Base-by-base conservation (phyloP, 2,113 vertebrate species). In the Climacteris rufus region DNA sequence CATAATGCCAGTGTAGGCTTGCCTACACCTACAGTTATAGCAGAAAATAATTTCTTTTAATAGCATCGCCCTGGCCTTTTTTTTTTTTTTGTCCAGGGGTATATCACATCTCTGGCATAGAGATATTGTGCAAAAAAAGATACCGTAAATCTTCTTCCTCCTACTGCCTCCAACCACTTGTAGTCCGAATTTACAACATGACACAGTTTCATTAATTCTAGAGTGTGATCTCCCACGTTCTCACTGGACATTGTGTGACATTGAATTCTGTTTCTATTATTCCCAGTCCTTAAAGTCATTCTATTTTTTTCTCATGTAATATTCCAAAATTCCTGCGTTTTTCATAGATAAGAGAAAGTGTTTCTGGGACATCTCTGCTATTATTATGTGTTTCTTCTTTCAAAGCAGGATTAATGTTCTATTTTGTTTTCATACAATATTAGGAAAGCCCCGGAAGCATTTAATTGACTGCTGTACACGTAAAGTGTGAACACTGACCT, bases 201-300 rank as follows among this genome's bases (percentile, higher is more conserved):
- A 60, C 83, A 17, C 24, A 69, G 10, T 77, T 83, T 68, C 13
- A 28, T 79, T 68, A 82, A 79, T 79, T 88, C 37, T 16, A 33
- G 56, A 57, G 27, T 39, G 10, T 37, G n/a, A 53, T 83, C 23
- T 77, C 78, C 17, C n/a, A 33, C 0, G 0, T 77, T 88, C 63
- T 86, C 16, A 47, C 2, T n/a, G n/a, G n/a, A n/a, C n/a, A n/a
- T n/a, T n/a, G n/a, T n/a, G 1, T 0, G 0, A 33, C 17, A 21
- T 44, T 83, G 77, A 44, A 45, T 66, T 44, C 25, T n/a, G 9
- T 72, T 81, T 79, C 61, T 76, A 3, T 64, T 70, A 35, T 44
- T 85, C 40, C 10, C 0, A 0, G 6, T 84, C 53, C 56, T 93
- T 71, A 42, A 78, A 84, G 39, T 59, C 0, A n/a, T 66, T 63